Percentiles rank a stretch among this genome's conserved stretches.
These are phyloP conservation scores for Falco berigora DNA, from an alignment of 2,797 vertebrate genomes.

Conservation along the genomic window DNA sequence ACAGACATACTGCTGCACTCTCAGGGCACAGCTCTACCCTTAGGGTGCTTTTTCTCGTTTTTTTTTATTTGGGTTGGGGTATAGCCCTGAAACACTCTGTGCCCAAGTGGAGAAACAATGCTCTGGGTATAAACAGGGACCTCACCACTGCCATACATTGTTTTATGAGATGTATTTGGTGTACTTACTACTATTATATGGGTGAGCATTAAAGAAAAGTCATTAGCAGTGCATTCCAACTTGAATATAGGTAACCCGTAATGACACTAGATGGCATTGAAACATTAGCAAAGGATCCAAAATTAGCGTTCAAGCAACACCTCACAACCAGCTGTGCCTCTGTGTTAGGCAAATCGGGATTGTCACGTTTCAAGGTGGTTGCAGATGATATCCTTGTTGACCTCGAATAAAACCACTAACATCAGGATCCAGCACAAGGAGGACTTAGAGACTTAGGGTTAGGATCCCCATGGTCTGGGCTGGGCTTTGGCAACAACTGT, in stretches of 20 bases:
- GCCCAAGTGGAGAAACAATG: background rate
- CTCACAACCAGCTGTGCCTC: background rate
- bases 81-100: background rate
- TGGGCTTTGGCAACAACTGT: background rate
- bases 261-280: background rate
- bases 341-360: fast-evolving
- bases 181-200: background rate
- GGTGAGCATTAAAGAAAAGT: background rate
- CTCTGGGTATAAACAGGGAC: background rate
- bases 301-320: background rate
- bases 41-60: background rate
- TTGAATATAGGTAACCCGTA: background rate
- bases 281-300: background rate
- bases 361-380: background rate
- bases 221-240: background rate
- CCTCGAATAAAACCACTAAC: background rate
- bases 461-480: background rate
- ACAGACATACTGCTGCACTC: background rate
- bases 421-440: background rate
- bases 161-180: background rate
- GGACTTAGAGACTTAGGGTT: background rate
- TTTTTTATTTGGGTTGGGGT: background rate
- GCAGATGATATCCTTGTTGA: background rate
- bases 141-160: no score
- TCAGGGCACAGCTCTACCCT: background rate